Percentiles rank a stretch among this genome's conserved stretches.
phyloP scores from a whole-genome alignment of 2,888 invertebrate genomes.

The Pilophorus perplexus region DNA sequence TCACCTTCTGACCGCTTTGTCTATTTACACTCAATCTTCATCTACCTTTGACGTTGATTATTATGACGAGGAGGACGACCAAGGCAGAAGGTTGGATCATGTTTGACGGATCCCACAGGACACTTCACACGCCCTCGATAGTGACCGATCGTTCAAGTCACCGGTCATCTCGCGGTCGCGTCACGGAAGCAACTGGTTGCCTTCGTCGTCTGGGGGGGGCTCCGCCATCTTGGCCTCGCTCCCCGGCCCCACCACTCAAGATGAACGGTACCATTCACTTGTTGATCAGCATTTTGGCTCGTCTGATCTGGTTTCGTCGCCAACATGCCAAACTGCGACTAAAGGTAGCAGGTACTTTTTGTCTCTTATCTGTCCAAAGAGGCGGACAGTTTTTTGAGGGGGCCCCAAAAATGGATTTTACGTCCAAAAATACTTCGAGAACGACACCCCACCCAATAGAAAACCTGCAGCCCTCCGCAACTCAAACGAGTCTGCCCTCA shows the following conservation, averaged over 20 bases:
- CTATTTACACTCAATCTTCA: too few relatives aligned
- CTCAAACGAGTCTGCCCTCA: too few relatives aligned
- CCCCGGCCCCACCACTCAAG: conserved; percentile 3
- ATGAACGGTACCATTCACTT: neutral
- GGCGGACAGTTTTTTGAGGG: too few relatives aligned
- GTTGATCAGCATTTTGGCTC: neutral
- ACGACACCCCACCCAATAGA: too few relatives aligned
- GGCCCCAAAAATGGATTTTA: too few relatives aligned
- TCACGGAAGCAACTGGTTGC: conserved; percentile 24
- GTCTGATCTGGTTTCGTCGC: too few relatives aligned
- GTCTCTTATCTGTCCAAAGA: too few relatives aligned
- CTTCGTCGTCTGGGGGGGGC: neutral
- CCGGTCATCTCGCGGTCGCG: conserved; percentile 40
- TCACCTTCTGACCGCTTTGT: too few relatives aligned
- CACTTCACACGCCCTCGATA: conserved; percentile 38
- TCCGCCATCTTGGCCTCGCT: conserved; percentile 35
- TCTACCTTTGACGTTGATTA: conserved; percentile 21
- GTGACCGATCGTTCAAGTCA: conserved; percentile 32
- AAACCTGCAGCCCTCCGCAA: too few relatives aligned
- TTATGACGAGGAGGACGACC: neutral
- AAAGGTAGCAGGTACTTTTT: too few relatives aligned
- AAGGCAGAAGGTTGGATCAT: neutral
- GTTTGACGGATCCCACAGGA: conserved; percentile 26
- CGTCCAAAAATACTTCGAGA: too few relatives aligned
- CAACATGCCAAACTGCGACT: too few relatives aligned